Conservation (phyloP, 2,797 vertebrate genomes). For the Florisuga fusca region DNA sequence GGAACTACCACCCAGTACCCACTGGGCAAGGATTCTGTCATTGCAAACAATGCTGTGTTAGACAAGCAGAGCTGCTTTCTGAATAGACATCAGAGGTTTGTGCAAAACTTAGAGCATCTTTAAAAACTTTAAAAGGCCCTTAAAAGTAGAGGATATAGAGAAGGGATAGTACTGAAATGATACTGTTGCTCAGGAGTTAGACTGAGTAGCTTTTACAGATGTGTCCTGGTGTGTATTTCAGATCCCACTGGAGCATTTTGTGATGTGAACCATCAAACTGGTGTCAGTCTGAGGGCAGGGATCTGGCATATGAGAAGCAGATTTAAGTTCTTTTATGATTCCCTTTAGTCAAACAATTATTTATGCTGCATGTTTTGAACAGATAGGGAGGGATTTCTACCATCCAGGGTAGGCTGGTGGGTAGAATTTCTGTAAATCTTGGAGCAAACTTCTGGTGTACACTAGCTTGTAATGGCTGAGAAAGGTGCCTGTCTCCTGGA, state of each 20-base stretch:
- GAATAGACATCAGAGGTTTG: background rate
- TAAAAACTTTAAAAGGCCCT: background rate
- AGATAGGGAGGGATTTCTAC: background rate
- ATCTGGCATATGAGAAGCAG: accelerated
- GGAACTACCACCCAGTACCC: accelerated
- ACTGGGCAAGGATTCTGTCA: accelerated
- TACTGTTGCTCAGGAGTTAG: background rate
- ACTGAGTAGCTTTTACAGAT: conserved; percentile 26
- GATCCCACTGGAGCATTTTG: conserved; percentile 4
- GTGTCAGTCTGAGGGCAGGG: background rate
- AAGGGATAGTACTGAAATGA: background rate
- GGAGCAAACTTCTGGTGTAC: background rate
- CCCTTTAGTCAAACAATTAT: background rate
- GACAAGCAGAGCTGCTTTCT: background rate
- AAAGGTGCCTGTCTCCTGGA: background rate
- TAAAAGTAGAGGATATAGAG: background rate
- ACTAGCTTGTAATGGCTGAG: background rate
- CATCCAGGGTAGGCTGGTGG: background rate
- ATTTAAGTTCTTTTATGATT: background rate
- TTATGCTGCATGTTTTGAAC: background rate
- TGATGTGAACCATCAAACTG: background rate
- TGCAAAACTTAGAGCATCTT: background rate
- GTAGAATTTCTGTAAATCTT: background rate
- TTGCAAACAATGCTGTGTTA: accelerated
- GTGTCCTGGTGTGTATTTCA: background rate